Base-by-base conservation (phyloP, 2,888 invertebrate genomes). In the Tenthredo amoena region DNA sequence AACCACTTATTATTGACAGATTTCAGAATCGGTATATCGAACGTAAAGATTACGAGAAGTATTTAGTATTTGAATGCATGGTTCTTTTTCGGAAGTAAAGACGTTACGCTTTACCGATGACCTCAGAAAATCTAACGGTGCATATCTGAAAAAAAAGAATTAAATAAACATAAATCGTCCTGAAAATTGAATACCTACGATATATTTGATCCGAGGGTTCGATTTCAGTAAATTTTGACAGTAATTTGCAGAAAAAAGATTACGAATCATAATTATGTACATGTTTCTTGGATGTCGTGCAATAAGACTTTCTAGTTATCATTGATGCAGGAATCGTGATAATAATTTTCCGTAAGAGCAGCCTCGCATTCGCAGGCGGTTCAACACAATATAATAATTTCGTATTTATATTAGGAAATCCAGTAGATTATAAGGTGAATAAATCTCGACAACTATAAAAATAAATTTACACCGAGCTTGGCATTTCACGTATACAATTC, bases 251-350 rank as follows among this genome's bases (percentile, higher is more conserved):
- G 26, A 68, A 68, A 34, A 31, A 68, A 21, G 12, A 72, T 43
- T 0, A 43, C 43, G 12, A 43, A 43, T 74, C n/a, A 43, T 31
- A 40, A 18, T 31, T 47, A 9, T 15, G 21, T n/a, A 43, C 15
- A 40, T 74, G 10, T 15, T 31, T 77, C n/a, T 18, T 50, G 50
- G 9, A 47, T 31, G 2, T n/a, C 77, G 10, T 18, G n/a, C 10
- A 50, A 18, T n/a, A 21, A 37, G 21, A 77, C 50, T 77, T 77
- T 50, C 34, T 47, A 77, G 77, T 74, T 74, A 74, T 74, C 18
- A 47, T 77, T 26, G 15, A 55, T 55, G 34, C 77, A 77, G 18
- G 31, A 50, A 34, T 40, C 77, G 77, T 18, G 26, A 50, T 77
- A n/a, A 43, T 76, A 47, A 55, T 34, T 77, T 34, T 31, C 34